Percentiles rank a stretch among this genome's conserved stretches.
phyloP scores from a whole-genome alignment of 2,888 invertebrate species.

The Synergus umbraculus region DNA sequence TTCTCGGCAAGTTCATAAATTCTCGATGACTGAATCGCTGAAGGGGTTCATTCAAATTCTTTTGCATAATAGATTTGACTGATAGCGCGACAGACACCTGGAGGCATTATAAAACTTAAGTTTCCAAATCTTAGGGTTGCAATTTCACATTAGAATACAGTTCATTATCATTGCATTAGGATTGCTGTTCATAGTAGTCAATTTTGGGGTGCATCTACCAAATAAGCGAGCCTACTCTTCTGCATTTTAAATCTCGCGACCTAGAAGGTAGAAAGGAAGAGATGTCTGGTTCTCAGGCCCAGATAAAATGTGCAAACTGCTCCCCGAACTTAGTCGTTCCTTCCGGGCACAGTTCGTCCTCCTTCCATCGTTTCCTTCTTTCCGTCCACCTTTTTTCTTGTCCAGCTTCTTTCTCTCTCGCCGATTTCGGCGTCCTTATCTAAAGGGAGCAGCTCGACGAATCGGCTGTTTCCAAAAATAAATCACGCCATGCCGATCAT shows the following conservation, averaged over 20 bases:
- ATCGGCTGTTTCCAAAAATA: constrained; percentile 68
- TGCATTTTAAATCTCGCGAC: not conserved
- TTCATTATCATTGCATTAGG: no score
- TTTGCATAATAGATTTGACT: not conserved
- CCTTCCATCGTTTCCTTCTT: constrained; percentile 42
- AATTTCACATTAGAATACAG: no score
- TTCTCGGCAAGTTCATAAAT: not conserved
- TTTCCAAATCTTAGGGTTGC: no score
- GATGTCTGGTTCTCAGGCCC: constrained; percentile 56
- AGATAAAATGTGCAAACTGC: constrained; percentile 65
- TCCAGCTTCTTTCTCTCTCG: not conserved
- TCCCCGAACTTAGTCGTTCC: constrained; percentile 55
- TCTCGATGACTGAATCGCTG: not conserved
- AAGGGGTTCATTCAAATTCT: not conserved
- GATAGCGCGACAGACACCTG: not conserved
- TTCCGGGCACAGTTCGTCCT: constrained; percentile 60
- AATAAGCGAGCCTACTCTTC: not conserved
- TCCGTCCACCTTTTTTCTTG: constrained; percentile 39
- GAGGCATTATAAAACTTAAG: not conserved
- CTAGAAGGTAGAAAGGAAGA: constrained; percentile 32
- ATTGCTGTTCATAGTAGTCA: not conserved
- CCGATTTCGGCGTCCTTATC: constrained; percentile 35
- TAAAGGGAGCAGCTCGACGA: constrained; percentile 45
- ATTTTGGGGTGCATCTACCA: not conserved
- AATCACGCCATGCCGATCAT: constrained; percentile 71